These are phyloP conservation scores for Numida meleagris DNA, from an alignment of 2,113 vertebrate species.

Conservation along the genomic window DNA sequence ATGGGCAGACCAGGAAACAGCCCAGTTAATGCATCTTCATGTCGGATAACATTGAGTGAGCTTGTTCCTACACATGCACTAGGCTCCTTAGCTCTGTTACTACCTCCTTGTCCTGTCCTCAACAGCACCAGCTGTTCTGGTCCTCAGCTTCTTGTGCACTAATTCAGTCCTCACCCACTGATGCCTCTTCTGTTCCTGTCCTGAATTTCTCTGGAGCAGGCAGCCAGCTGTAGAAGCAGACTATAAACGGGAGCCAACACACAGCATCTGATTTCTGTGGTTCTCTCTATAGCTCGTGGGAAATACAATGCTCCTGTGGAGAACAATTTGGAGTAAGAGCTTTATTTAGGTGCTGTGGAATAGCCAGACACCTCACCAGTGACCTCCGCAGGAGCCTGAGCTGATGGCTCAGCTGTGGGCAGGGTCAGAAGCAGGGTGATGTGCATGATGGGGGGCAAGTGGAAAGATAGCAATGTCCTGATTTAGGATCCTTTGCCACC, in stretches of 20 bases:
- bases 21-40: background rate
- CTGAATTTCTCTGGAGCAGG: background rate
- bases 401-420: background rate
- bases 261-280: background rate
- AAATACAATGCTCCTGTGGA: background rate
- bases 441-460: background rate
- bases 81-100: background rate
- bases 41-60: background rate
- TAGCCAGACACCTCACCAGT: background rate
- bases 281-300: background rate
- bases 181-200: background rate
- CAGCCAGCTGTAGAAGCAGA: background rate
- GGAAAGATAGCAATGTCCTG: background rate
- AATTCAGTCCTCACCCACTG: background rate
- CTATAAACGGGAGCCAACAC: background rate
- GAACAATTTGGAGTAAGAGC: background rate
- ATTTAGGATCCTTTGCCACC: background rate
- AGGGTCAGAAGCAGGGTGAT: background rate
- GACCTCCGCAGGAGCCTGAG: background rate
- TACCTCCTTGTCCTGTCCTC: fast-evolving
- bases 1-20: background rate
- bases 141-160: background rate
- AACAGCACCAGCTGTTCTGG: background rate
- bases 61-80: background rate
- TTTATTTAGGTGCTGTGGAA: background rate